These are phyloP conservation scores for Lepus timidus DNA, from an alignment of 2,113 vertebrate species.

Conservation along the genomic window DNA sequence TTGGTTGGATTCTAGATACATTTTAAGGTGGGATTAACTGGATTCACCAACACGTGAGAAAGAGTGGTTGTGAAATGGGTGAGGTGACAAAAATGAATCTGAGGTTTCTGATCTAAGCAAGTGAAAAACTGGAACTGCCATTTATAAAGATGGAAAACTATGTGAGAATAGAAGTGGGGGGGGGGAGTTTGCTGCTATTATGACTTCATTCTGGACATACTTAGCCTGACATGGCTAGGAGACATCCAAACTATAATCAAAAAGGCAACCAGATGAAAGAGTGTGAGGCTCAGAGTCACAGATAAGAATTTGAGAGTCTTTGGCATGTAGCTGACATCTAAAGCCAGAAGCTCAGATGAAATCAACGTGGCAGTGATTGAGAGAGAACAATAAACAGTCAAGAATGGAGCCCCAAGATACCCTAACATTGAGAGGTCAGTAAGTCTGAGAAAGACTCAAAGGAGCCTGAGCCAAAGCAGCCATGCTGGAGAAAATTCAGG, in stretches of 20 bases:
- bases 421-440: not conserved
- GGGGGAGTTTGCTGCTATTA: not conserved
- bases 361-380: not conserved
- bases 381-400: not conserved
- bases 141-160: slow-evolving; percentile 31
- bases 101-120: not conserved
- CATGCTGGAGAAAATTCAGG: not conserved
- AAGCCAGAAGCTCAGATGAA: not conserved
- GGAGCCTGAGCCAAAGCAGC: not conserved
- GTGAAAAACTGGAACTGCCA: not conserved
- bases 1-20: not conserved
- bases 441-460: slow-evolving; percentile 5
- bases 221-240: not conserved
- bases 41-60: not conserved
- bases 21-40: not conserved
- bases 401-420: not conserved
- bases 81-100: slow-evolving; percentile 23
- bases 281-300: not conserved
- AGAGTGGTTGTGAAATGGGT: not conserved
- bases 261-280: not conserved
- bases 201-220: not conserved
- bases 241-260: not conserved
- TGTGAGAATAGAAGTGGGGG: not conserved
- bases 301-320: not conserved
- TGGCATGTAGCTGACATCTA: not conserved